Evolutionary conservation across 2,797 vertebrate species (phyloP).

Genomic region (Silurus lanzhouensis): DNA sequence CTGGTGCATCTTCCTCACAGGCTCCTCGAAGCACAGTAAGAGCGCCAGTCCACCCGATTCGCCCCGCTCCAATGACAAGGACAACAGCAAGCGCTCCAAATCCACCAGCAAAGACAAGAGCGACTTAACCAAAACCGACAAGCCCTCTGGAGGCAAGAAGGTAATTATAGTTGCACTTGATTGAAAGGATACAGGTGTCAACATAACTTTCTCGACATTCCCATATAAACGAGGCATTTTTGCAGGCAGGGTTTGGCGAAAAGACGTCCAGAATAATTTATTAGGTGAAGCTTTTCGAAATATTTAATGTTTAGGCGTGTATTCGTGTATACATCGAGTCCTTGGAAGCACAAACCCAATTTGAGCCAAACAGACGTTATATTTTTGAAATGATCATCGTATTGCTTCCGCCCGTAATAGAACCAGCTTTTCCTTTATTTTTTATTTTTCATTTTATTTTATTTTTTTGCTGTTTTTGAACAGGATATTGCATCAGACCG

Average conservation of each 20-base stretch:
- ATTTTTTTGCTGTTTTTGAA: not conserved
- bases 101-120: constrained; percentile 86
- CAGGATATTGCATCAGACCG: constrained; percentile 7
- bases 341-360: constrained; percentile 10
- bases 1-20: constrained; percentile 65
- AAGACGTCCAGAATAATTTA: no score
- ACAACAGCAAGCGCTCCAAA: constrained; percentile 82
- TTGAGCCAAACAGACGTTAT: not conserved
- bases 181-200: not conserved
- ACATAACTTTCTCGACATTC: not conserved
- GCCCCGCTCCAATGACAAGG: constrained; percentile 84
- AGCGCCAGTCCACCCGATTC: constrained; percentile 93
- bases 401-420: not conserved
- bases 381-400: not conserved
- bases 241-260: not conserved
- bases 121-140: constrained; percentile 82
- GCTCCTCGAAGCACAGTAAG: constrained; percentile 91
- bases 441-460: no score
- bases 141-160: constrained; percentile 87
- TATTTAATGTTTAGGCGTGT: not conserved
- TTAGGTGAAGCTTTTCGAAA: no score
- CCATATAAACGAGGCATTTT: not conserved
- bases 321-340: not conserved
- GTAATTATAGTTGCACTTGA: constrained; percentile 59
- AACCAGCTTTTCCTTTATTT: not conserved